Conservation (phyloP, 1,140 invertebrate species). For the Anastatus disparis region DNA sequence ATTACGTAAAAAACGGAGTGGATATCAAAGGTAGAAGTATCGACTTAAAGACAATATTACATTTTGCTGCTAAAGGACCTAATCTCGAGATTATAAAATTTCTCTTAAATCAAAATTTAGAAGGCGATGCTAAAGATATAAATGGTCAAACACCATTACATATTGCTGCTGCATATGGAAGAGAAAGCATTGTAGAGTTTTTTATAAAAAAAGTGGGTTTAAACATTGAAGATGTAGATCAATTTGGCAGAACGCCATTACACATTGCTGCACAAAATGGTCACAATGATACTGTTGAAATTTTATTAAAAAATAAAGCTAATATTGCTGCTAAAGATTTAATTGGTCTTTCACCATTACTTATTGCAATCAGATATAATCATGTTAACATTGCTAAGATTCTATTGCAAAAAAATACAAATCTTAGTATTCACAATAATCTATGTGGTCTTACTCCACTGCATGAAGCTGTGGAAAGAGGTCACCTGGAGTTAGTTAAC, state of each 20-base stretch:
- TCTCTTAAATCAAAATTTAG: not conserved
- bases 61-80: not conserved
- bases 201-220: not conserved
- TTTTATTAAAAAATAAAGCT: slow-evolving; percentile 1
- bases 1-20: not conserved
- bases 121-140: not conserved
- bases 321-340: not conserved
- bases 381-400: not conserved
- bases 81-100: not conserved
- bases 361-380: not conserved
- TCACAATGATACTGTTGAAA: not conserved
- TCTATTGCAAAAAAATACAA: not conserved
- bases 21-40: not conserved
- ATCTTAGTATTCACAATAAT: not conserved
- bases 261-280: slow-evolving; percentile 6
- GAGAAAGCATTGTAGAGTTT: not conserved
- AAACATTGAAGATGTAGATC: not conserved
- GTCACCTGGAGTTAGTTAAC: no score
- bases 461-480: no score
- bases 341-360: not conserved
- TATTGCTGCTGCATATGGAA: not conserved
- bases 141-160: slow-evolving; percentile 10
- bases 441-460: not conserved
- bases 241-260: not conserved
- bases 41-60: not conserved